Conservation (phyloP, 2,797 vertebrate species). For the Amblyopsis hoosieri region DNA sequence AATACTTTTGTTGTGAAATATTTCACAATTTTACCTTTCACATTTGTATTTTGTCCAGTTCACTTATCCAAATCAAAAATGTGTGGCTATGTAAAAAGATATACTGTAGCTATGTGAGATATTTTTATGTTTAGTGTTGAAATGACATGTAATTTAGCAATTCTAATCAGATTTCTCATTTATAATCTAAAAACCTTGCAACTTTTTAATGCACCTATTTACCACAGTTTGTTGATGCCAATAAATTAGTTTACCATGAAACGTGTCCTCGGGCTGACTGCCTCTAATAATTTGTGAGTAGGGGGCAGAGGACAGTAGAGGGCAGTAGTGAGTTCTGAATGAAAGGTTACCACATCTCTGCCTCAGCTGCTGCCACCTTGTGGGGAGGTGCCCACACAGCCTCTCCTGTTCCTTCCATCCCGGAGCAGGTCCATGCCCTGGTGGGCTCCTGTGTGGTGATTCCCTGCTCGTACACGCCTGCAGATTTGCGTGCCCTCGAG, state of each 20-base stretch:
- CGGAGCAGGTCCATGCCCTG: constrained; percentile 64
- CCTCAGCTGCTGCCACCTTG: constrained; percentile 39
- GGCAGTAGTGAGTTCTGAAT: background rate
- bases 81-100: too few relatives aligned
- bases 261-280: too few relatives aligned
- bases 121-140: too few relatives aligned
- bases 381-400: constrained; percentile 37
- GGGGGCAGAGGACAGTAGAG: too few relatives aligned
- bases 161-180: too few relatives aligned
- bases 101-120: too few relatives aligned
- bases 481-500: constrained; percentile 7
- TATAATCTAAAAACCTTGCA: too few relatives aligned
- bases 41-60: constrained; percentile 13
- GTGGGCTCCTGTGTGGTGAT: constrained; percentile 80
- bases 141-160: too few relatives aligned
- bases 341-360: background rate
- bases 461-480: constrained; percentile 76
- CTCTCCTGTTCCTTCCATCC: constrained; percentile 61
- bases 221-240: too few relatives aligned
- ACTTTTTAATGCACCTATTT: too few relatives aligned
- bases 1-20: constrained; percentile 56
- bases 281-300: too few relatives aligned
- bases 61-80: background rate
- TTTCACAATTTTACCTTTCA: constrained; percentile 4
- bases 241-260: too few relatives aligned